Evolutionary conservation across 2,113 vertebrate genomes (phyloP), one percentile per base, ranked within the genome.

Genomic region (Oceanodroma tethys): DNA sequence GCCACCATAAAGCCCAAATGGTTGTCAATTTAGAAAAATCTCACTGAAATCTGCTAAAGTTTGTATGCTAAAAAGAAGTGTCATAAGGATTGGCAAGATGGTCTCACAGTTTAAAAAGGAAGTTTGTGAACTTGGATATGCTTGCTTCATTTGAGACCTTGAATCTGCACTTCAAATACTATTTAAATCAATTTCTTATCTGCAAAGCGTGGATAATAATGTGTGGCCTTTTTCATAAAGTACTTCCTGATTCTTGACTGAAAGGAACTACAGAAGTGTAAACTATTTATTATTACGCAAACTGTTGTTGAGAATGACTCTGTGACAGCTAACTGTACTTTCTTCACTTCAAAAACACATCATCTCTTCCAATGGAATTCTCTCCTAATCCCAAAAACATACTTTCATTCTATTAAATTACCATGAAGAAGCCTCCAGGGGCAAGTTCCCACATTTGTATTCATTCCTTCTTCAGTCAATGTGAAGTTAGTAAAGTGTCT

Each of bases 1-100:
- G 63, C 52, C 70, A 82, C 87, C 36, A 60, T 32, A 91, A 90
- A 94, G 71, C 21, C 68, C 88, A 92, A 97, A 91, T 36, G 59
- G 65, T 48, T 93, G 82, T 70, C 76, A 88, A 26, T 74, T 82
- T 32, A 59, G 63, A 94, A 90, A 93, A 93, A 55, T 63, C 59
- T 84, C 75, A 23, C 60, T 91, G 72, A 68, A 90, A 84, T 92
- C 90, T 94, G 92, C 82, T 90, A 7, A 76, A 94, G 68, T 92
- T 81, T 59, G 60, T 36, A 25, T 32, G n/a, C 59, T 93, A 78
- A 86, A 75, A 83, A 60, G 34, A 90, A 88, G 60, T 11, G 63
- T 71, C 67, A 74, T 40, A 36, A 86, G 86, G 55, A 72, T 20
- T 86, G 79, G 71, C 55, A 94, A 16, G n/a, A 66, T 43, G 45